Evolutionary conservation across 2,797 vertebrate species (phyloP).

Genomic region (Bryconaethiops microstoma): DNA sequence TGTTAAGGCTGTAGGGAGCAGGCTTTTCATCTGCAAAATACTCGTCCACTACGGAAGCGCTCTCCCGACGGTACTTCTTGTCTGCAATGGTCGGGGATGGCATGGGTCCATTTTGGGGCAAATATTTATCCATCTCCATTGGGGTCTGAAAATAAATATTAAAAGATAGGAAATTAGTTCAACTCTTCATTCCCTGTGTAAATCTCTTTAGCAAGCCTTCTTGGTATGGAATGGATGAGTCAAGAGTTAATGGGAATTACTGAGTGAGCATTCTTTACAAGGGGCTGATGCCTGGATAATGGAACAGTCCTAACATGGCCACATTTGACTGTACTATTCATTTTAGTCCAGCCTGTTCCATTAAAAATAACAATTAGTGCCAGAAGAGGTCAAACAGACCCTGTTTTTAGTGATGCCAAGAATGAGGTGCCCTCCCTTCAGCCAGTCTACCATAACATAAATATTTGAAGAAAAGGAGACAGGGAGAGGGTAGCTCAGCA

Average conservation of each 20-base stretch:
- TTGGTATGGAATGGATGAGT: background rate
- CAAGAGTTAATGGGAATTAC: background rate
- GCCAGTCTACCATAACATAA: background rate
- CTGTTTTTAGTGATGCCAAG: constrained; percentile 1
- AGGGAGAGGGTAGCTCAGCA: background rate
- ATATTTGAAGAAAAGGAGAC: constrained; percentile 2
- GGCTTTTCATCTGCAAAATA: constrained; percentile 88
- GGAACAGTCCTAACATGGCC: background rate
- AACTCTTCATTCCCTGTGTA: background rate
- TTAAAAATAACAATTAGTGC: background rate
- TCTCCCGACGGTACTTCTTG: constrained; percentile 88
- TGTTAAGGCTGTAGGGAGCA: constrained; percentile 89
- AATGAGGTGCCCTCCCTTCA: constrained; percentile 8
- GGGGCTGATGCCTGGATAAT: background rate
- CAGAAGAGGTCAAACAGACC: background rate
- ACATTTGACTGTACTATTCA: background rate
- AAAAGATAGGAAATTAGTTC: background rate
- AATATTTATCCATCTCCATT: constrained; percentile 89
- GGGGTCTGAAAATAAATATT: constrained; percentile 63
- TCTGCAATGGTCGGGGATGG: constrained; percentile 66
- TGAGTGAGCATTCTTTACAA: background rate
- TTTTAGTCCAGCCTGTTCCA: background rate
- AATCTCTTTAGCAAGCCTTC: background rate
- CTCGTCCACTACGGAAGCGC: constrained; percentile 90
- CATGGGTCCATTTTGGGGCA: constrained; percentile 67